Evolutionary conservation across 2,888 invertebrate species (phyloP), one percentile per base, ranked within the genome.

Genomic region (Bellardia bayeri): DNA sequence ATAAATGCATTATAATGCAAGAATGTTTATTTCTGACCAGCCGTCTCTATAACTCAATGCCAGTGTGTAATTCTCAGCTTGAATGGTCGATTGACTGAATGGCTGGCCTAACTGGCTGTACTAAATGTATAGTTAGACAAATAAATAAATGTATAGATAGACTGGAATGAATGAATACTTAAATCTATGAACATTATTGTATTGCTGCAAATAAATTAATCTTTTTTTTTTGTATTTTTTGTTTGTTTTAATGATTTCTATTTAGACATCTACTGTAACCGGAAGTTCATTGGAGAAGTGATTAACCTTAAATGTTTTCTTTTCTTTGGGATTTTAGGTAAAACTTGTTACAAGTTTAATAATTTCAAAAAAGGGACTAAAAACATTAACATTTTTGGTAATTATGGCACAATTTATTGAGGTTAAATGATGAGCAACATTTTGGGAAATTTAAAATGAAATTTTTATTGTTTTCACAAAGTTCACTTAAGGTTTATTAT

Each of bases 1-100:
- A 64, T 72, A 78, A 83, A 78, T 83, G 78, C 83, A 83, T 83
- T 83, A 45, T 64, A 71, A 78, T 83, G 69, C 83, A 74, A 56
- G 56, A 6, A 72, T 45, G 64, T 82, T 74, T 33, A 71, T 16
- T 9, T 71, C 9, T 42, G 16, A 56, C 33, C 33, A 40, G 56
- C 13, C 30, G 37, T 69, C 14, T 33, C 42, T 51, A n/a, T 63
- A 9, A 8, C 14, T 8, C n/a, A 45, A 5, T 64, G 14, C 42
- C 54, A 33, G 23, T 56, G 23, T 66, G 56, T 30, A 13, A 37
- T 66, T 68, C 82, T 49, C 74, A 74, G 82, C 66, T 66, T 66
- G 66, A 82, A 58, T 82, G 16, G 49, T 45, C 56, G 66, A 82
- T 64, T 72, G 81, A 45, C 37, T 74, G 64, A 33, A 33, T 61